These are phyloP conservation scores for Drosophila prolongata DNA, from an alignment of 2,888 invertebrate species.

Conservation along the genomic window DNA sequence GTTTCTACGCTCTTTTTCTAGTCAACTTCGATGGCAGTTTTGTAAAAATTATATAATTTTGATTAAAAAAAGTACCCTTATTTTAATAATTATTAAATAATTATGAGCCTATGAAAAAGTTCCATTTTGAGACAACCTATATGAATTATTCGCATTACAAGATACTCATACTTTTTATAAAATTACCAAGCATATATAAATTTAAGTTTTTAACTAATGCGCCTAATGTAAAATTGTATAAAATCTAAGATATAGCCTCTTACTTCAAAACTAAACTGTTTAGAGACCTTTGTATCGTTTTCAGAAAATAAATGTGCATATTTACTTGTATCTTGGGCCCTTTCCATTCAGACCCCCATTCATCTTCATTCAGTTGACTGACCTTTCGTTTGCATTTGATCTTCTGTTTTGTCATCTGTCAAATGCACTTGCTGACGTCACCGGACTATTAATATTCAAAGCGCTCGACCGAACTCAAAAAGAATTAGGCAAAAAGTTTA, in stretches of 20 bases:
- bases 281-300: too few relatives aligned
- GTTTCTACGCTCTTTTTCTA: background rate
- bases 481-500: constrained; percentile 24
- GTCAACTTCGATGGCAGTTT: background rate
- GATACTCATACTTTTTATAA: too few relatives aligned
- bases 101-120: too few relatives aligned
- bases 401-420: constrained; percentile 69
- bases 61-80: background rate
- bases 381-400: constrained; percentile 62
- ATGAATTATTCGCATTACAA: too few relatives aligned
- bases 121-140: too few relatives aligned
- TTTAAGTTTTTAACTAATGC: too few relatives aligned
- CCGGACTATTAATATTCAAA: constrained; percentile 38
- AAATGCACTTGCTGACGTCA: constrained; percentile 56
- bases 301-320: background rate
- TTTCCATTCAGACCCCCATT: constrained; percentile 47
- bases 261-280: too few relatives aligned
- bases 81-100: background rate
- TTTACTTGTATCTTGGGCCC: constrained; percentile 8
- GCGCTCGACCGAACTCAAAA: constrained; percentile 24
- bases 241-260: too few relatives aligned
- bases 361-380: constrained; percentile 61
- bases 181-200: too few relatives aligned
- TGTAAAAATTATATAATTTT: background rate
- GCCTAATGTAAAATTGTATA: too few relatives aligned